Evolutionary conservation across 2,888 invertebrate species (phyloP), one percentile per base, ranked within the genome.

Genomic region (Hypena proboscidalis): DNA sequence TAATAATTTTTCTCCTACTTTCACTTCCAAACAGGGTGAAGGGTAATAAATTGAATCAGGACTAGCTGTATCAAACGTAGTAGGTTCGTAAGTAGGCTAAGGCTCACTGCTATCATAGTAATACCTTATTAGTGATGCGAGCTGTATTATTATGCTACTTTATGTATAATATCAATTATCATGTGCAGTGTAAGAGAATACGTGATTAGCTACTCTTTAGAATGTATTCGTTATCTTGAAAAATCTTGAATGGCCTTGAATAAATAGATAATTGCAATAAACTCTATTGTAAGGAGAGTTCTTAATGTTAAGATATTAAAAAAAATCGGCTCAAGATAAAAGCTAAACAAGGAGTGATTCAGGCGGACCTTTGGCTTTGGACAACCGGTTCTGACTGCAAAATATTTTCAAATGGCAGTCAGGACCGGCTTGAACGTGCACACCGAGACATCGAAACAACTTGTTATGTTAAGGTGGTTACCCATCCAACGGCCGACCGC

Each of bases 61-160:
- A 32, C 8, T 55, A 41, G 25, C n/a, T n/a, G 30, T 46, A 43
- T 38, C 55, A 63, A 46, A 61, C 58, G 45, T 52, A 56, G 58
- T 58, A 47, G 42, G 43, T 49, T 46, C 44, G 43, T 44, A 74
- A 69, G 69, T 75, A 74, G 78, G 74, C 80, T 70, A 76, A 80
- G 74, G 80, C 53, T 74, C 64, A 72, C 76, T 40, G 73, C 79
- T 78, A 74, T 75, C 64, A 63, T 67, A 63, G 57, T 59, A 62
- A 71, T 61, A 56, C 70, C 73, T 65, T 77, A 67, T 50, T 50
- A 70, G 58, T 64, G 72, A 76, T 68, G 71, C 61, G 59, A 67
- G 61, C 53, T 44, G 42, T 36, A 26, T 52, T 55, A 58, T 55
- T 49, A 59, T 59, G 44, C 48, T 43, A 51, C 43, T 52, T 45